These are phyloP conservation scores for Bufo gargarizans DNA, from an alignment of 2,113 vertebrate species.

Conservation along the genomic window DNA sequence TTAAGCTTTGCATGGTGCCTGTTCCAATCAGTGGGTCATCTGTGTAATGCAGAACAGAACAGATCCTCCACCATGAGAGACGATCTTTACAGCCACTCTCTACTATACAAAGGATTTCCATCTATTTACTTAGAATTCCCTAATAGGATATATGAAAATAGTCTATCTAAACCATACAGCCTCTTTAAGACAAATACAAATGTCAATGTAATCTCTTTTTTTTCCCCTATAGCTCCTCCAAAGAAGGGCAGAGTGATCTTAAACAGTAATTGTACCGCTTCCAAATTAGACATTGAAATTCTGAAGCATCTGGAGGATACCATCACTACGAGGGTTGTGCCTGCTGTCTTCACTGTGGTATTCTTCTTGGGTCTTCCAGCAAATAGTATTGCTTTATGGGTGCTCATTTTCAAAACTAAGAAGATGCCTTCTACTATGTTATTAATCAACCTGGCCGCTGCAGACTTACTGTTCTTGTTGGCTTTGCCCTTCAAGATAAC, in stretches of 20 bases:
- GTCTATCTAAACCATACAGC: not conserved
- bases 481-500: constrained; percentile 68
- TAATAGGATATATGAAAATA: not conserved
- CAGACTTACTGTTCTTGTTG: constrained; percentile 64
- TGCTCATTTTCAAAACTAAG: constrained; percentile 62
- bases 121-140: not conserved
- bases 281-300: not conserved
- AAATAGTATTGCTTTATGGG: constrained; percentile 64
- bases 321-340: constrained; percentile 61
- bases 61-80: not conserved
- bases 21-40: too few relatives aligned
- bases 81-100: not conserved
- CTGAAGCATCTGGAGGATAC: constrained; percentile 57
- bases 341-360: constrained; percentile 60
- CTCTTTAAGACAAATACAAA: not conserved
- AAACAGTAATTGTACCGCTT: constrained; percentile 8
- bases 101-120: not conserved
- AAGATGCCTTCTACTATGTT: constrained; percentile 64
- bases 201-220: not conserved
- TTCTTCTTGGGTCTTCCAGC: constrained; percentile 66
- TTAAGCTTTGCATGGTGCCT: too few relatives aligned
- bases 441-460: constrained; percentile 64
- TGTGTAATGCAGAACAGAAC: too few relatives aligned
- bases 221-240: not conserved
- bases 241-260: not conserved